These are phyloP conservation scores for Drosophila neotestacea DNA, from an alignment of 2,888 invertebrate species.

Conservation along the genomic window DNA sequence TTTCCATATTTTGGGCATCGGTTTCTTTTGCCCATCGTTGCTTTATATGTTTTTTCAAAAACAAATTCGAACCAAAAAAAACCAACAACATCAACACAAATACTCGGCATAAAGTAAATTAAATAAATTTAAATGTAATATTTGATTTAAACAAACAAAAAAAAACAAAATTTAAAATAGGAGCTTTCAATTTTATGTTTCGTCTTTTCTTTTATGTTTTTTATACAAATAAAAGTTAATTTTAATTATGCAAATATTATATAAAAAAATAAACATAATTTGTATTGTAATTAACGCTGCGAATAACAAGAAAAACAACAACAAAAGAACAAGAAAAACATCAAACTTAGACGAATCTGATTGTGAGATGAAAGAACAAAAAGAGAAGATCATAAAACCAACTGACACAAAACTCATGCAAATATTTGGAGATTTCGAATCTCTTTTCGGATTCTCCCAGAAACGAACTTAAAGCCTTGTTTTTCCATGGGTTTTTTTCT, in stretches of 20 bases:
- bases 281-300: slow-evolving; percentile 77
- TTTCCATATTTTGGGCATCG: slow-evolving; percentile 19
- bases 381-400: slow-evolving; percentile 34
- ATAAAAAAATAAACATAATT: slow-evolving; percentile 60
- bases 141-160: slow-evolving; percentile 44
- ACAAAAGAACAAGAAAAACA: slow-evolving; percentile 38
- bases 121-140: slow-evolving; percentile 52
- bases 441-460: slow-evolving; percentile 8
- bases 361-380: slow-evolving; percentile 25
- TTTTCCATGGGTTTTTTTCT: slow-evolving; percentile 32
- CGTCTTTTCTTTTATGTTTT: slow-evolving; percentile 37
- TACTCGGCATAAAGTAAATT: slow-evolving; percentile 34
- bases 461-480: slow-evolving; percentile 10
- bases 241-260: slow-evolving; percentile 63
- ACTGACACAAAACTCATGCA: slow-evolving; percentile 52
- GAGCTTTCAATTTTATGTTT: slow-evolving; percentile 41
- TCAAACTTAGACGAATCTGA: slow-evolving; percentile 45
- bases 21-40: slow-evolving; percentile 34
- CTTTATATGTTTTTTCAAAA: slow-evolving; percentile 68
- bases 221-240: slow-evolving; percentile 56
- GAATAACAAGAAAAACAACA: slow-evolving; percentile 36
- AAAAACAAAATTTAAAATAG: slow-evolving; percentile 40
- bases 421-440: slow-evolving; percentile 36
- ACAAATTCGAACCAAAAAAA: slow-evolving; percentile 71
- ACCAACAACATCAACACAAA: slow-evolving; percentile 36